Conservation (phyloP, 2,888 invertebrate genomes). For the Euplexia lucipara region DNA sequence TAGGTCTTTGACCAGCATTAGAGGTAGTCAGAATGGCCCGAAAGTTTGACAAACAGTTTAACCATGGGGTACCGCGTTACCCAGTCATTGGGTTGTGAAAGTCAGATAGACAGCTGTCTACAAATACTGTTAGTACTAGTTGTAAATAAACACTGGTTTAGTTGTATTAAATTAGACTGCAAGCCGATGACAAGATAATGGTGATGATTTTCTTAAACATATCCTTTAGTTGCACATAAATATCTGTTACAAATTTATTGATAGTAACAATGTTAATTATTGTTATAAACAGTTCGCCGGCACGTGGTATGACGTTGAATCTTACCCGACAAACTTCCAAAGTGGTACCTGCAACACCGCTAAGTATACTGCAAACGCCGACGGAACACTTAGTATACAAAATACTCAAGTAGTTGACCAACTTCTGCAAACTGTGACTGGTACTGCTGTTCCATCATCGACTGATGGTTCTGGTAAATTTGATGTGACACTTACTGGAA, state of each 20-base stretch:
- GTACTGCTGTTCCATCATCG: constrained; percentile 72
- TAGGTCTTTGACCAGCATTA: too few species aligned
- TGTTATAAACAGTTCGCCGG: constrained; percentile 75
- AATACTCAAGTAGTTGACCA: constrained; percentile 81
- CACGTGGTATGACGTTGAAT: constrained; percentile 81
- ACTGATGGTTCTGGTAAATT: constrained; percentile 77
- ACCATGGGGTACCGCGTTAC: too few species aligned
- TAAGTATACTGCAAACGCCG: constrained; percentile 69
- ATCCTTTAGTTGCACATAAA: too few species aligned
- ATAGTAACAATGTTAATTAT: neutral
- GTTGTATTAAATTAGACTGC: too few species aligned
- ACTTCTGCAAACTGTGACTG: constrained; percentile 74
- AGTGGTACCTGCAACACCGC: constrained; percentile 80
- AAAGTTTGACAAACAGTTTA: too few species aligned
- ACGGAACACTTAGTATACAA: constrained; percentile 71
- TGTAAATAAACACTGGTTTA: too few species aligned
- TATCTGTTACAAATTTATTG: neutral
- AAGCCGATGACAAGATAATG: too few species aligned
- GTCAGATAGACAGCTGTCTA: too few species aligned
- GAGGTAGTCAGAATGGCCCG: too few species aligned
- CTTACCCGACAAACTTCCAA: constrained; percentile 82
- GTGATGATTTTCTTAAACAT: too few species aligned
- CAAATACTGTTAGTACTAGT: too few species aligned
- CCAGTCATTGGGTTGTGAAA: too few species aligned
- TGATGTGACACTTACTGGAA: constrained; percentile 75